Conservation (phyloP, 2,888 invertebrate species). For the Ditula angustiorana region DNA sequence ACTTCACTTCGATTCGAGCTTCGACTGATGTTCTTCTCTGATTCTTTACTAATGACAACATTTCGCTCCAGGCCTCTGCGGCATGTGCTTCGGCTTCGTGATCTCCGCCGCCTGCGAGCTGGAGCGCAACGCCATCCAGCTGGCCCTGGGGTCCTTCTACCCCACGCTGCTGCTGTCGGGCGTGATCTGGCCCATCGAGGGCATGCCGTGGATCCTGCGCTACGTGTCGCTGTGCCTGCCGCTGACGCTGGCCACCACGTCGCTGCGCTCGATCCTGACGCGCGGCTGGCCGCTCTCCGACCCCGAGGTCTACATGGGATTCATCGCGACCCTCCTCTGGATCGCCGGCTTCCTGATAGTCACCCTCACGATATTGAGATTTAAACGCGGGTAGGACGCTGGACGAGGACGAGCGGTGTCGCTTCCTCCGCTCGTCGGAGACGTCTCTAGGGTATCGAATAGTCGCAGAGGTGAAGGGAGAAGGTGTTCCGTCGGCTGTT, state of each 20-base stretch:
- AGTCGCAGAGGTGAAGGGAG: not conserved
- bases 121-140: slow-evolving; percentile 96
- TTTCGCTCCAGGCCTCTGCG: slow-evolving; percentile 88
- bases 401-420: too few relatives aligned
- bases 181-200: slow-evolving; percentile 98
- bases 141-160: slow-evolving; percentile 97
- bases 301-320: slow-evolving; percentile 94
- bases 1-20: too few relatives aligned
- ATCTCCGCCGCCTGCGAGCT: slow-evolving; percentile 96
- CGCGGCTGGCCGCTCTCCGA: slow-evolving; percentile 94
- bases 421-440: too few relatives aligned
- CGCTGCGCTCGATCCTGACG: slow-evolving; percentile 93
- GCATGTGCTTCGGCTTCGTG: slow-evolving; percentile 98
- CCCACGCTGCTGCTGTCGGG: slow-evolving; percentile 96
- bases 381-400: slow-evolving; percentile 89
- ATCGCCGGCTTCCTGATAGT: slow-evolving; percentile 92
- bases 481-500: not conserved
- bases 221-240: slow-evolving; percentile 94
- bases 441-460: not conserved
- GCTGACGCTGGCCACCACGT: slow-evolving; percentile 96
- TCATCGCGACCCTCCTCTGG: slow-evolving; percentile 94
- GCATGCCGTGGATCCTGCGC: slow-evolving; percentile 94
- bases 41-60: not conserved
- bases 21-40: not conserved
- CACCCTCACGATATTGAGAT: slow-evolving; percentile 91